A percentile compares a stretch with the other conserved stretches of the same genome.
phyloP scores from a whole-genome alignment of 2,888 invertebrate genomes.

The Neria commutata region DNA sequence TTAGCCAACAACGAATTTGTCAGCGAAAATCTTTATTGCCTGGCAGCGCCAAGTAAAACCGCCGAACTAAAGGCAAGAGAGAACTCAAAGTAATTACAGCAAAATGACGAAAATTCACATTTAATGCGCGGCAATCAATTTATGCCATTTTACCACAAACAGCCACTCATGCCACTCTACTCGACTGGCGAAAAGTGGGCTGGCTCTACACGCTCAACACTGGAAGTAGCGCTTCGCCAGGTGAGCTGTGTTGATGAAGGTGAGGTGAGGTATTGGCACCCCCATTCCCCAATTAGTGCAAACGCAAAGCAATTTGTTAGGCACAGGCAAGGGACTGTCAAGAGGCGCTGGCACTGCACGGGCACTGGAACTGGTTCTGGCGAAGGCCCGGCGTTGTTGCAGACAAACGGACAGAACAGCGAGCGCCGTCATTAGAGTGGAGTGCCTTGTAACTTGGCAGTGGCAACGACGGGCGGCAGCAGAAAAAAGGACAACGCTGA shows the following conservation, averaged over 20 bases:
- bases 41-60: neutral
- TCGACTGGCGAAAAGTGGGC: neutral
- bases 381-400: too few relatives aligned
- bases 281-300: constrained; percentile 19
- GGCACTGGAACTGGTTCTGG: too few relatives aligned
- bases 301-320: constrained; percentile 18
- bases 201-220: too few relatives aligned
- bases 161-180: too few relatives aligned
- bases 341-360: neutral
- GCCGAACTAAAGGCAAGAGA: neutral
- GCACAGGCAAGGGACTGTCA: neutral
- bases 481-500: neutral
- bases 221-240: too few relatives aligned
- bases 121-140: constrained; percentile 30
- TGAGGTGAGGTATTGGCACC: neutral
- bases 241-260: neutral
- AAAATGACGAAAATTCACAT: constrained; percentile 32
- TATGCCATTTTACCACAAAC: constrained; percentile 3
- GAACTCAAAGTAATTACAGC: constrained; percentile 19
- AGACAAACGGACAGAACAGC: neutral
- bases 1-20: constrained; percentile 34
- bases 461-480: neutral
- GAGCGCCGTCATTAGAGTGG: neutral
- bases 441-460: neutral
- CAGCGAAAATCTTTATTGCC: constrained; percentile 23